These are phyloP conservation scores for Condylura cristata DNA, from an alignment of 2,113 vertebrate species.

Conservation along the genomic window DNA sequence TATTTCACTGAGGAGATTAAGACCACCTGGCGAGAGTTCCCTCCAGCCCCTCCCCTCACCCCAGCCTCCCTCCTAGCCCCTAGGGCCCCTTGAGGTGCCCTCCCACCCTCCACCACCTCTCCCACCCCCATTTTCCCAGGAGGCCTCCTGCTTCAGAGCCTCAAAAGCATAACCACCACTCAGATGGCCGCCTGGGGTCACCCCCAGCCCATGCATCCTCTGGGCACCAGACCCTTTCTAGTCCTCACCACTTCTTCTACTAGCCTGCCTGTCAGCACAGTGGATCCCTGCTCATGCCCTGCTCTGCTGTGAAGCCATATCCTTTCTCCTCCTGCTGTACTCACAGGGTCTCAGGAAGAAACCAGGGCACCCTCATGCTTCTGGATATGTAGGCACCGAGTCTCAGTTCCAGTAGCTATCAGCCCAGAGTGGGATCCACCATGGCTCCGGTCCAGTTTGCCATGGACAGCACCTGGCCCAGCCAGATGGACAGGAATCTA, in stretches of 20 bases:
- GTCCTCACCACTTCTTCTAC: background rate
- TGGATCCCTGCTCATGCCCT: background rate
- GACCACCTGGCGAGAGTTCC: conserved; percentile 80
- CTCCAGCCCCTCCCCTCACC: conserved; percentile 20
- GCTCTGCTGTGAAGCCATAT: background rate
- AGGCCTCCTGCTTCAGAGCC: background rate
- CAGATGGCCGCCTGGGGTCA: background rate
- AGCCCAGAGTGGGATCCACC: background rate
- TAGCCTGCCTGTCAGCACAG: background rate
- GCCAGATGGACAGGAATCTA: conserved; percentile 63
- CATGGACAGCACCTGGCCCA: background rate
- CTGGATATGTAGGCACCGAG: background rate
- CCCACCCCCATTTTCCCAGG: conserved; percentile 49
- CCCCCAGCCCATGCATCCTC: background rate
- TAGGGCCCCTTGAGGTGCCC: conserved; percentile 58
- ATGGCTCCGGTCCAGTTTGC: background rate
- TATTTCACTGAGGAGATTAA: conserved; percentile 82
- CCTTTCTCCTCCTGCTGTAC: background rate
- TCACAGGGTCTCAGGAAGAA: background rate
- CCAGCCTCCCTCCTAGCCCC: conserved; percentile 25
- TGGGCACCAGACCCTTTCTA: background rate
- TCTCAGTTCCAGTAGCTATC: background rate
- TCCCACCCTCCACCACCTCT: background rate
- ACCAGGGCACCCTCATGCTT: background rate
- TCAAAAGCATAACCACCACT: background rate